These are phyloP conservation scores for Nasonia oneida DNA, from an alignment of 2,888 invertebrate genomes.

Conservation along the genomic window DNA sequence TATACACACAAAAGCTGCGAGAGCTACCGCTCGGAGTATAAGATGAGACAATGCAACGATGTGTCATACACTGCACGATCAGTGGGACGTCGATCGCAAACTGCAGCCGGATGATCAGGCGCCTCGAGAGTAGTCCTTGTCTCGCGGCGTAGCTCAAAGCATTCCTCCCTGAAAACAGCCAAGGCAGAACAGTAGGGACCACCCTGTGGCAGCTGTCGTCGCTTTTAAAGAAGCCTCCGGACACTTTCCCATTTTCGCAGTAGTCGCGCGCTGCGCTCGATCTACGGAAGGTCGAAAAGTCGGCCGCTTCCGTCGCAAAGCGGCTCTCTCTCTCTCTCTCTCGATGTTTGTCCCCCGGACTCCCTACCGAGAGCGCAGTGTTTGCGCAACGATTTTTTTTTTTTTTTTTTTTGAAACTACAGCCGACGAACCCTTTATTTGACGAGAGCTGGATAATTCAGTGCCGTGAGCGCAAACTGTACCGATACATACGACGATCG, in stretches of 20 bases:
- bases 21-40: no score
- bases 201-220: slow-evolving; percentile 46
- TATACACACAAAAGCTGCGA: no score
- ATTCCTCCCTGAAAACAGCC: no score
- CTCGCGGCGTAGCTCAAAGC: not conserved
- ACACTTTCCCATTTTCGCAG: not conserved
- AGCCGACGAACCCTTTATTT: not conserved
- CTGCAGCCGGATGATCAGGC: no score
- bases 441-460: not conserved
- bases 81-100: no score
- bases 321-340: not conserved
- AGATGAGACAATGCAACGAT: no score
- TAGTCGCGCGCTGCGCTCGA: not conserved
- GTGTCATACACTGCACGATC: no score
- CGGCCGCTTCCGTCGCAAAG: slow-evolving; percentile 16
- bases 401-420: not conserved
- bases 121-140: not conserved
- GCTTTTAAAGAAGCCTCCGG: not conserved
- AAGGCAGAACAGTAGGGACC: not conserved
- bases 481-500: not conserved
- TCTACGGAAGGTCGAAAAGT: slow-evolving; percentile 27
- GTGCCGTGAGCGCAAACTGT: not conserved
- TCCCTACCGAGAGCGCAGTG: not conserved
- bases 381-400: not conserved
- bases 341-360: not conserved